These are phyloP conservation scores for Prionailurus viverrinus DNA, from an alignment of 2,113 vertebrate genomes.

Conservation along the genomic window DNA sequence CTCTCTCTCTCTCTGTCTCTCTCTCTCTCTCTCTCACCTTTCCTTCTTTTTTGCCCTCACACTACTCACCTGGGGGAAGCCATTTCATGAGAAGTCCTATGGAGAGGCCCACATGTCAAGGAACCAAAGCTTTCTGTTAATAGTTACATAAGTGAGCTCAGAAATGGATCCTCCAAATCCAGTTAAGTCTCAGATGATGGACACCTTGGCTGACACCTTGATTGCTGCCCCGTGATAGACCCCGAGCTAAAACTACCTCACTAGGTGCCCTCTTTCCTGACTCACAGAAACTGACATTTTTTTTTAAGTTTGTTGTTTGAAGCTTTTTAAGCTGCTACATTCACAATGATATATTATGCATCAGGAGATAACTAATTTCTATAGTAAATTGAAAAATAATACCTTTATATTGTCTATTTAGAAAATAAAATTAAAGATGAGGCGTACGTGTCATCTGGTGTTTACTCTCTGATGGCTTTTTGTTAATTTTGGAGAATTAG, in stretches of 20 bases:
- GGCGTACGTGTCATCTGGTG: background rate
- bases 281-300: background rate
- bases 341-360: background rate
- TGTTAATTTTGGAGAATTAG: constrained; percentile 31
- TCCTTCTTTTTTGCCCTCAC: background rate
- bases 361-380: background rate
- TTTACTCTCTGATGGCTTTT: background rate
- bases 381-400: constrained; percentile 24
- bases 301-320: background rate
- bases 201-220: background rate
- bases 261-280: background rate
- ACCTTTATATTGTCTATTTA: background rate
- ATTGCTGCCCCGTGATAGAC: background rate
- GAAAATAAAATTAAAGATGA: constrained; percentile 22
- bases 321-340: background rate
- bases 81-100: background rate
- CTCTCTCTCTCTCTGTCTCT: background rate
- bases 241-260: background rate
- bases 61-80: background rate
- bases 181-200: background rate
- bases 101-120: background rate
- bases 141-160: background rate
- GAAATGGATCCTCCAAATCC: background rate
- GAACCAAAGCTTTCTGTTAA: background rate
- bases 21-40: background rate